Base-by-base conservation (phyloP, 1,140 invertebrate species). In the Drosophila arawakana region DNA sequence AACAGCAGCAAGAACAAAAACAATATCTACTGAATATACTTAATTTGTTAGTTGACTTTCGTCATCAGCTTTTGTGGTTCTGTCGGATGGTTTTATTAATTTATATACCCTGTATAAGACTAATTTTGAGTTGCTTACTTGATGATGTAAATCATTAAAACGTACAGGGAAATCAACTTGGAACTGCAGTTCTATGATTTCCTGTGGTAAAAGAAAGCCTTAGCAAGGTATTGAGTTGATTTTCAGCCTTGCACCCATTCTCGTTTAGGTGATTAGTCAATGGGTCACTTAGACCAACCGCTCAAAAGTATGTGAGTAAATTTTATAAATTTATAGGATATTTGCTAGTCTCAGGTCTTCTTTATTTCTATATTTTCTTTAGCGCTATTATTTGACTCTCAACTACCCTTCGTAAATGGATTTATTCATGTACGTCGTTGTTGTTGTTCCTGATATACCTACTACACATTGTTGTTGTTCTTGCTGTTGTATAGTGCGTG, bases 401-500 rank as follows among this genome's bases (percentile, higher is more conserved):
- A 69, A 57, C 71, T 55, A 73, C 71, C 71, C 71, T 69, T 69
- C 65, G 65, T 69, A 73, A 73, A 73, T 73, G 71, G 71, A 73
- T 73, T 73, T 73, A 73, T 73, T 73, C 65, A 73, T 73, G 71
- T 69, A 55, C 10, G 8, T 44, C 41, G 41, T 73, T 73, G 34
- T 69, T 44, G 18, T 61, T 34, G 9, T 9, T 30, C 25, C 25
- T 30, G 25, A 30, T 30, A 30, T 30, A 30, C 25, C 25, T 30
- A 30, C 2, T 30, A 30, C 25, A 30, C 25, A 30, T 30, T 54
- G 11, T 73, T 67, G 30, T 41, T 58, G 10, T 55, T 59, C 25
- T 50, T 37, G 13, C 6, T 49, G 60, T 49, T 46, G 55, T 59
- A 46, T 54, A 59, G 55, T 68, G 72, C 62, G 69, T 72, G 55